Base-by-base conservation (phyloP, 2,113 vertebrate genomes). In the Syngnathoides biaculeatus region DNA sequence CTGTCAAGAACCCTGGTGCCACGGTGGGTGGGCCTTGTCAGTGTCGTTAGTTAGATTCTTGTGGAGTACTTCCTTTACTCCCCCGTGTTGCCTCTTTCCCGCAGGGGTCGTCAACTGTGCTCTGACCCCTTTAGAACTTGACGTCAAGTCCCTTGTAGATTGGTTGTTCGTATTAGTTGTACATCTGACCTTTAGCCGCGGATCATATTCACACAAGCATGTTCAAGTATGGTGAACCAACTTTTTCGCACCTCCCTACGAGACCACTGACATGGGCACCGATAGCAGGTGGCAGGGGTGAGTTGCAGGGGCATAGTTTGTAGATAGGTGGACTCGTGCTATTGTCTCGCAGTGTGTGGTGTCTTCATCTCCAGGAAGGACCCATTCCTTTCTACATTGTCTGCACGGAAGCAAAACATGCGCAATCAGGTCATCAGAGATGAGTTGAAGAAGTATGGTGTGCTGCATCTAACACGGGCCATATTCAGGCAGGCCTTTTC, bases 1-100 rank as follows among this genome's bases (percentile, higher is more conserved):
- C 82, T 86, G 74, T 88, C 89, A 80, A 85, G 86, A 84, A 85
- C 83, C 27, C 43, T 91, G 8, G 77, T 86, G 19, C 91, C 91
- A 72, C 87, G 89, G 90, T 91, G 87, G 86, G 89, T 92, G 89
- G 88, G 82, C 75, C 65, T 45, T 67, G 74, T 61, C 57, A 53
- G 68, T 71, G 79, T 80, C 81, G 72, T 70, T 9, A 47, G 66
- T 82, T 73, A 67, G 69, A 53, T 65, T 43, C 48, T 82, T 79
- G 73, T 53, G 13, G 48, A 5, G 8, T 57, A 58, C 39, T 73
- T 63, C 64, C 73, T 73, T 42, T 68, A 69, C 13, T 75, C 56
- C 42, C 63, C 27, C 39, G 7, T 62, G 50, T 73, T 35, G 61
- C 17, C 39, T 59, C 30, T 52, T 1, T 63, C 52, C 38, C 45